Evolutionary conservation across 2,113 vertebrate species (phyloP).

Genomic region (human): DNA sequence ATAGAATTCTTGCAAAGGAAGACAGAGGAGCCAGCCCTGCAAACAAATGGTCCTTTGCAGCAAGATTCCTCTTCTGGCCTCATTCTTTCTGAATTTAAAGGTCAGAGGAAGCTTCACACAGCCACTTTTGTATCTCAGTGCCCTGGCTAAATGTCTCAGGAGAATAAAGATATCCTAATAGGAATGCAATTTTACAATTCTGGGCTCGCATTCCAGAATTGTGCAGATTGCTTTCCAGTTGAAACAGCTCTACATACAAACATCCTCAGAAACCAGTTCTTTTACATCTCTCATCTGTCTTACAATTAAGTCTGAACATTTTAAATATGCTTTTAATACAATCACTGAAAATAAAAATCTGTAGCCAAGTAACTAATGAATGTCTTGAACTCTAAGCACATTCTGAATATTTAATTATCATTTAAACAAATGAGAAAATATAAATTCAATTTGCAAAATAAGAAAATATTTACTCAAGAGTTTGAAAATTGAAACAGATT

Average conservation of each 20-base stretch:
- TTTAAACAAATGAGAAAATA: slow-evolving; percentile 42
- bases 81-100: neutral
- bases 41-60: neutral
- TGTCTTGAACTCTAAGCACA: neutral
- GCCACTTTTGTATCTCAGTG: neutral
- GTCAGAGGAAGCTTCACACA: neutral
- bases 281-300: neutral
- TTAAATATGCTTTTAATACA: slow-evolving; percentile 39
- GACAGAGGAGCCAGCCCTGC: neutral
- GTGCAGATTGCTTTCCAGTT: neutral
- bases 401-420: slow-evolving; percentile 13
- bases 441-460: neutral
- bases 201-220: slow-evolving; percentile 1
- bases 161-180: neutral
- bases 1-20: neutral
- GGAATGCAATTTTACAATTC: neutral
- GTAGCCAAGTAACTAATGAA: slow-evolving; percentile 3
- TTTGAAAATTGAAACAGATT: neutral
- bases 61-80: neutral
- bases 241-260: neutral
- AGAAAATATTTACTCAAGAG: neutral
- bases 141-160: neutral
- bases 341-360: neutral
- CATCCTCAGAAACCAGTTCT: neutral
- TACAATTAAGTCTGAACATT: neutral